Base-by-base conservation (phyloP, 2,797 vertebrate genomes). In the Iguana delicatissima region DNA sequence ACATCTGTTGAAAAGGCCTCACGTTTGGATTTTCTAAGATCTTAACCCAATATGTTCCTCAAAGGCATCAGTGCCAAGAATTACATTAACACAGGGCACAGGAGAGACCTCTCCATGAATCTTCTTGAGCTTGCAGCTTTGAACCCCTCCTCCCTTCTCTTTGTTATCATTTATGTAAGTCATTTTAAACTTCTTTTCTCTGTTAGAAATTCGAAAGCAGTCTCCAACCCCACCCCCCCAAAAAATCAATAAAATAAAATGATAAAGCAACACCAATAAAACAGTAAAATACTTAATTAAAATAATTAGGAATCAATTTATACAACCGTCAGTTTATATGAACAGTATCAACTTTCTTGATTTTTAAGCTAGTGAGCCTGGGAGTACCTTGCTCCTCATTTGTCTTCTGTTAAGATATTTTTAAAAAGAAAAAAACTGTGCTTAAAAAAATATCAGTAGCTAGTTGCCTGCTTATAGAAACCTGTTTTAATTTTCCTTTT, bases 401-500 rank as follows among this genome's bases (percentile, higher is more conserved):
- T 76, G 80, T 18, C 16, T 59, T 52, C 35, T 52, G 6, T 29
- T 57, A 69, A 73, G 24, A 69, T 46, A 35, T 13, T 50, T 46
- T 46, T 46, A 46, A 67, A 88, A 14, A 52, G 13, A 24, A 38
- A 18, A 35, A 26, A 69, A 59, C 12, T 59, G 38, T 83, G 74
- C 57, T 91, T 35, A 55, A 57, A 22, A 89, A 89, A 67, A 80
- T 35, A 74, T 26, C 72, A 79, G 14, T 69, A 50, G 18, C 80
- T 84, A 29, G 4, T n/a, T 89, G 64, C 12, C 57, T 90, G 16
- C 74, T 46, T 26, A 38, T 38, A 32, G 74, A 55, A 84, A 86
- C 29, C 9, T 84, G 73, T 62, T 67, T 62, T 10, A 62, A 32
- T 80, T 85, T 93, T 2, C 8, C 80, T 89, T 89, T 50, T 20